phyloP scores from a whole-genome alignment of 1,140 invertebrate genomes.

The Delia radicum region DNA sequence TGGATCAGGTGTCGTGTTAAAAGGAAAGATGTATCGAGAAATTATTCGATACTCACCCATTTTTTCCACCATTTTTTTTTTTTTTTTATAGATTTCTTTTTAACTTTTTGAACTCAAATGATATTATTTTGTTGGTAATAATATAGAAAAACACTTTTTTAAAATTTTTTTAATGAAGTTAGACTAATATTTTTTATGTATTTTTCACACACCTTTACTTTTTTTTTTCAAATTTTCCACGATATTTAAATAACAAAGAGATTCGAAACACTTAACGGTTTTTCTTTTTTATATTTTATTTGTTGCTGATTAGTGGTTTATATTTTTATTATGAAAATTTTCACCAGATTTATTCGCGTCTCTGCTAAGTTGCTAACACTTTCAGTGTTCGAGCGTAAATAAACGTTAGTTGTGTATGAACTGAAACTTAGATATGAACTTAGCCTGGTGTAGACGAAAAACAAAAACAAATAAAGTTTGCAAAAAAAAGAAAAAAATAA shows the following conservation, averaged over 20 bases:
- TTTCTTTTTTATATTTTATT: neutral
- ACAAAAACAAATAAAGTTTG: neutral
- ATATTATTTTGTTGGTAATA: neutral
- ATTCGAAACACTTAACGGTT: neutral
- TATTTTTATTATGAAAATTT: neutral
- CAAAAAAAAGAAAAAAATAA: neutral
- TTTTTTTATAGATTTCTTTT: neutral
- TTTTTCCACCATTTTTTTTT: constrained; percentile 15
- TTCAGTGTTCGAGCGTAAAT: constrained; percentile 22
- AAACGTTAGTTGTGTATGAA: constrained; percentile 20
- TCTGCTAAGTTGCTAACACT: constrained; percentile 16
- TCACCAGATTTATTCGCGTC: neutral
- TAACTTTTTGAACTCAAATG: neutral
- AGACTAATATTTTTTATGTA: neutral
- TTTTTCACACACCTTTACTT: neutral
- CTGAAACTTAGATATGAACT: constrained; percentile 17
- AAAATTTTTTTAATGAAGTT: neutral
- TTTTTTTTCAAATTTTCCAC: neutral
- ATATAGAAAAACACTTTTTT: neutral
- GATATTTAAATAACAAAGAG: neutral
- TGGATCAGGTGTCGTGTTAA: too few species aligned
- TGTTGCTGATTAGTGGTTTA: neutral
- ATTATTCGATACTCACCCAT: constrained; percentile 7
- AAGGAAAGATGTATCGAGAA: neutral
- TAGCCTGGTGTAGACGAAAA: neutral